Conservation (phyloP, 2,888 invertebrate species). For the Diploptera punctata region DNA sequence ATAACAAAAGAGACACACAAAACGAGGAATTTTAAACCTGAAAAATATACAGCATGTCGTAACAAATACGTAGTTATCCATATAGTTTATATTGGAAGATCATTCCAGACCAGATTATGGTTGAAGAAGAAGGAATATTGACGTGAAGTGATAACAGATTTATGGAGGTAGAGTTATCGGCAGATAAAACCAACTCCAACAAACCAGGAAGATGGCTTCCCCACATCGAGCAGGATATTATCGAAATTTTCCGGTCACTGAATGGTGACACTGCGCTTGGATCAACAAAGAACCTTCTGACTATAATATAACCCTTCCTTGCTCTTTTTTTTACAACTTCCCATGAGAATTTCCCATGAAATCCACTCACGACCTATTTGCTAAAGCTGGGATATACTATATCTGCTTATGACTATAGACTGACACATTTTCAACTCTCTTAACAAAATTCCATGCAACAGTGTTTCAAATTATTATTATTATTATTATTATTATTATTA, state of each 20-base stretch:
- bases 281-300: slow-evolving; percentile 3
- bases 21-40: too few relatives aligned
- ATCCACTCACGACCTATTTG: slow-evolving; percentile 18
- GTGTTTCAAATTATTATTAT: too few relatives aligned
- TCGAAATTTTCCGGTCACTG: slow-evolving; percentile 15
- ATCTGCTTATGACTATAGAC: too few relatives aligned
- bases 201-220: slow-evolving; percentile 3
- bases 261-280: neutral
- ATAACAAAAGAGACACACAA: too few relatives aligned
- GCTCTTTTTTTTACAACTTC: slow-evolving; percentile 4
- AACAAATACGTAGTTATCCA: too few relatives aligned
- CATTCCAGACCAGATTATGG: too few relatives aligned
- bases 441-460: too few relatives aligned
- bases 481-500: too few relatives aligned
- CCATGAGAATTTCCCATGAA: slow-evolving; percentile 13
- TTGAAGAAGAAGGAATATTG: neutral
- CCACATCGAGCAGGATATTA: slow-evolving; percentile 7
- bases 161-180: neutral
- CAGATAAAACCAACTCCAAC: neutral
- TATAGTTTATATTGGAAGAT: too few relatives aligned
- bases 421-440: too few relatives aligned
- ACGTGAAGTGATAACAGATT: neutral
- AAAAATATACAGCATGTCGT: too few relatives aligned
- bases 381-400: slow-evolving; percentile 18
- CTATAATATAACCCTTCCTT: neutral